Base-by-base conservation (phyloP, 2,888 invertebrate genomes). In the Selenia dentaria region DNA sequence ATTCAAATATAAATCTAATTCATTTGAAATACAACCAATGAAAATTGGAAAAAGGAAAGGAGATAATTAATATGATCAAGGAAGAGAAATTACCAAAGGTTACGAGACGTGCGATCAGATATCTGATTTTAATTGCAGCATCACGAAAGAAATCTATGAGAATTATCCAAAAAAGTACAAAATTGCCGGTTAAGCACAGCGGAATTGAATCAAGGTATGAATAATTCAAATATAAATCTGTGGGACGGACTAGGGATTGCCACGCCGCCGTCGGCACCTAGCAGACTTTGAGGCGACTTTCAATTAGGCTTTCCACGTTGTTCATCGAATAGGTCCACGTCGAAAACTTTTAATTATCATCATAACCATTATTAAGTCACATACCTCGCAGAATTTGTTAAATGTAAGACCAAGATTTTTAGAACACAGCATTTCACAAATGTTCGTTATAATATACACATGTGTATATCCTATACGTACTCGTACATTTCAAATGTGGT, bases 221-320 rank as follows among this genome's bases (percentile, higher is more conserved):
- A 79, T 79, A 70, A 78, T 79, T 80, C 75, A 81, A 66, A 73
- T 47, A 67, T 56, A 74, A 75, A 78, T 78, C 70, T 70, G 74
- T 69, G 62, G 64, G 60, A 59, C 60, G 53, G 39, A 49, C 34
- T 62, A 59, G 57, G 57, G 42, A 41, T 35, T 31, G 49, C 16
- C 16, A 16, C 54, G 9, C 25, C 22, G 52, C 51, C 45, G 34
- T 50, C 37, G 27, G 46, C 36, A 44, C 32, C 45, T 16, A 16
- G 16, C 16, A 16, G 16, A 16, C 16, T 16, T 16, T 2, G 60
- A 16, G 46, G 45, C 62, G 54, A 43, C 42, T 54, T 57, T 51
- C 55, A 60, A 54, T 56, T 58, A 51, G 57, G 60, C 51, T 57
- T 62, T 62, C 51, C 46, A 51, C 58, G 52, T 62, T 64, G 64